Evolutionary conservation across 1,140 invertebrate genomes (phyloP), one percentile per base, ranked within the genome.

Genomic region (Drosophila arawakana): DNA sequence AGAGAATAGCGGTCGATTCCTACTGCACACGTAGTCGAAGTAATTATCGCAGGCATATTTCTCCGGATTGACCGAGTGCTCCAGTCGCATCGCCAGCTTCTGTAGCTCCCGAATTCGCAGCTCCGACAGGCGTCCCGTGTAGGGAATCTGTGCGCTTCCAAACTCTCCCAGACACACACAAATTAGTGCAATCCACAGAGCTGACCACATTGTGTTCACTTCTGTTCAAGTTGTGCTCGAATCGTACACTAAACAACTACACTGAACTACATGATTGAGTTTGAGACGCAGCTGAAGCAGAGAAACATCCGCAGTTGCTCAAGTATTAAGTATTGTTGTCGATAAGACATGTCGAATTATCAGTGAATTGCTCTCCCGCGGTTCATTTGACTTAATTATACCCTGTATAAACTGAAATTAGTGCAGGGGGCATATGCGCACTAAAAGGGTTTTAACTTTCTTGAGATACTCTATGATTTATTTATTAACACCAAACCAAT

Each of bases 11-110:
- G 90, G 88, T 4, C 75, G 59, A 75, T 91, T 91, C 3, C 76
- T 75, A 55, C 88, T 91, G 50, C 91, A 92, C n/a, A 91, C 91
- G 30, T 92, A 86, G 58, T 92, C 90, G 47, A 57, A 92, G 55
- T 86, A 92, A 10, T 70, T 91, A 7, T 91, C 84, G n/a, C 91
- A 92, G 8, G 90, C 83, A 18, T 83, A 83, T 44, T 86, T 83
- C 34, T 83, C 75, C 8, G 59, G 18, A 46, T 92, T 91, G 0
- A 92, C 76, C 1, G 91, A 91, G 7, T 78, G 68, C 44, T 86
- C 66, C 35, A 92, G 13, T 0, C 78, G 83, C 46, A 61, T 50
- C 1, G 90, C 86, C 37, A 92, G 37, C 9, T 68, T 52, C 3
- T 77, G 44, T 4, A 92, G 73, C 55, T 91, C 84, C 44, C 78